Evolutionary conservation across 37 sponge, comb jelly and placozoan species (phyloP).

Genomic region (Chondrosia reniformis): DNA sequence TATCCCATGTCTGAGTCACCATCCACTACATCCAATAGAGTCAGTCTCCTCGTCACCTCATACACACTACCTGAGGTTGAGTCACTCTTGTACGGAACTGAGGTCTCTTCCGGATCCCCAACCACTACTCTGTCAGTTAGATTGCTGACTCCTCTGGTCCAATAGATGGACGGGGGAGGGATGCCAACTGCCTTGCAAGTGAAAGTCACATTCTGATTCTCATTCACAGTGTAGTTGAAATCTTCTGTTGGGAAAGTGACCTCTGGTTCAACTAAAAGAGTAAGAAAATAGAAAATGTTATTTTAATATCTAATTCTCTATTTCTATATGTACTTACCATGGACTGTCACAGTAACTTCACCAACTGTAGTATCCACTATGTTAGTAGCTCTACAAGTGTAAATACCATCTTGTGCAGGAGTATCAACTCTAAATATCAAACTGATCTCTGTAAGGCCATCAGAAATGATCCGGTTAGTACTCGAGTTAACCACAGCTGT

Average conservation of each 20-base stretch:
- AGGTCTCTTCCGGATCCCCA: not conserved
- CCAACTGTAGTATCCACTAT: not conserved
- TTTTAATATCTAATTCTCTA: not conserved
- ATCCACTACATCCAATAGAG: not conserved
- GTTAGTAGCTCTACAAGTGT: constrained; percentile 1
- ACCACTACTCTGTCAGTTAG: not conserved
- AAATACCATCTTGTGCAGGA: not conserved
- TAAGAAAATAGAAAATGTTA: not conserved
- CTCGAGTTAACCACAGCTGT: too few relatives aligned
- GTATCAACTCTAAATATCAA: not conserved
- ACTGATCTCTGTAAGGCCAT: too few relatives aligned
- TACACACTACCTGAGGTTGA: not conserved
- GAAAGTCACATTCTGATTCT: not conserved
- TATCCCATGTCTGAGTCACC: constrained; percentile 46
- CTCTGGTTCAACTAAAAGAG: not conserved
- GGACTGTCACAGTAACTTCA: not conserved
- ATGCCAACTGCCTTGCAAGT: constrained; percentile 33
- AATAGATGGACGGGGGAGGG: constrained; percentile 34
- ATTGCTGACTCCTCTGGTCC: constrained; percentile 8
- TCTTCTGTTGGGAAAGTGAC: constrained; percentile 6
- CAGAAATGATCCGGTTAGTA: too few relatives aligned
- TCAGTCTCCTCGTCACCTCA: constrained; percentile 1
- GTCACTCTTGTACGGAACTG: not conserved
- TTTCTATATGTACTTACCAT: too few relatives aligned
- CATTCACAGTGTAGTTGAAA: not conserved